Conservation (phyloP, 2,797 vertebrate species). For the Enteromius viviparus region DNA sequence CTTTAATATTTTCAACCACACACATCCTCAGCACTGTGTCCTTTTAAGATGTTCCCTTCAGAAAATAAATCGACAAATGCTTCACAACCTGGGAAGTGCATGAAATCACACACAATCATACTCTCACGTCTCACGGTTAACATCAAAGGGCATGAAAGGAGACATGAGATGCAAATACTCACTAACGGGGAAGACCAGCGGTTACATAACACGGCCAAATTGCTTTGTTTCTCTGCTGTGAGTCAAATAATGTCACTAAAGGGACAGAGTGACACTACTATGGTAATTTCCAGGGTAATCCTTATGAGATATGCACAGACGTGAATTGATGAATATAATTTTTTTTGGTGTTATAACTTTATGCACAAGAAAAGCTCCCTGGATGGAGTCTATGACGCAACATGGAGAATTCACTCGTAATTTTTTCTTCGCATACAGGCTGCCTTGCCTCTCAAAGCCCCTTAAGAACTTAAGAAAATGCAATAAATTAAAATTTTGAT, state of each 20-base stretch:
- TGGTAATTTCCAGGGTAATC: constrained; percentile 2
- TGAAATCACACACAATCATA: constrained; percentile 25
- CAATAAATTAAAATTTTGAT: constrained; percentile 11
- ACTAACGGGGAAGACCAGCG: constrained; percentile 11
- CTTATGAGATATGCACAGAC: constrained; percentile 16
- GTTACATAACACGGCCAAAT: constrained; percentile 37
- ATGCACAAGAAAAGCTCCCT: constrained; percentile 1
- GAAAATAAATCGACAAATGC: constrained; percentile 39
- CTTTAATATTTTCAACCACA: constrained; percentile 18
- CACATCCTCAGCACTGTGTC: constrained; percentile 9
- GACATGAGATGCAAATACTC: constrained; percentile 40
- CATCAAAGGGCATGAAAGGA: constrained; percentile 37
- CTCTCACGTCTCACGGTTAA: constrained; percentile 33
- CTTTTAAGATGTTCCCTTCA: constrained; percentile 18
- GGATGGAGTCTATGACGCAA: constrained; percentile 24
- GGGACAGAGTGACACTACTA: constrained; percentile 17
- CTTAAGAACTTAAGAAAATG: constrained; percentile 23
- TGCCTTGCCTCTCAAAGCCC: background rate
- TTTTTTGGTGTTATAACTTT: background rate
- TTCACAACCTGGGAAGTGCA: constrained; percentile 25
- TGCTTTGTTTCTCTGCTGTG: constrained; percentile 22
- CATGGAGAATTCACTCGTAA: constrained; percentile 9
- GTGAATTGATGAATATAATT: background rate
- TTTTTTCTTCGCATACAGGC: background rate
- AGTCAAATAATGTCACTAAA: constrained; percentile 13